phyloP scores from a whole-genome alignment of 2,113 vertebrate species.

The Callopanchax toddi region DNA sequence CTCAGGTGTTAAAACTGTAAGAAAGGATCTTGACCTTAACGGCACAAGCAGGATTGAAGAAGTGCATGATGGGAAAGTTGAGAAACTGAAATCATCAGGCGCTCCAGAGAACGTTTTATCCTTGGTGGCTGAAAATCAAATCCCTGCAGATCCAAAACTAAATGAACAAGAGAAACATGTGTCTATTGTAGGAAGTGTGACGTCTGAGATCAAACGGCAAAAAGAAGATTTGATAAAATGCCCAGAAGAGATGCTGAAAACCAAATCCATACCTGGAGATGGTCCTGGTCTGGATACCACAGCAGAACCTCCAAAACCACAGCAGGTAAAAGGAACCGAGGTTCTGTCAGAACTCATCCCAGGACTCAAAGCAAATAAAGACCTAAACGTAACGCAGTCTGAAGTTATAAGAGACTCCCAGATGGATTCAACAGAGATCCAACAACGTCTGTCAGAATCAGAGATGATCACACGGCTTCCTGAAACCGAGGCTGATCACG shows the following conservation, averaged over 20 bases:
- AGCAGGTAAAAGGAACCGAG: not conserved
- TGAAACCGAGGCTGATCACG: slow-evolving; percentile 7
- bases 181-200: not conserved
- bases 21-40: not conserved
- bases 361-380: not conserved
- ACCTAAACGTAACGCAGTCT: not conserved
- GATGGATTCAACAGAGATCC: slow-evolving; percentile 1
- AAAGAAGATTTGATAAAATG: not conserved
- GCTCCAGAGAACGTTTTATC: not conserved
- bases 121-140: slow-evolving; percentile 1
- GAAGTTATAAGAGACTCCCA: slow-evolving; percentile 4
- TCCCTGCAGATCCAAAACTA: not conserved
- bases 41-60: not conserved
- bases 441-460: not conserved
- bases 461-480: not conserved
- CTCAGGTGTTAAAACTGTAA: slow-evolving; percentile 5
- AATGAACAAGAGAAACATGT: slow-evolving; percentile 28
- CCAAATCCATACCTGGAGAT: slow-evolving; percentile 9
- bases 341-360: not conserved
- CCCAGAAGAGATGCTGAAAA: not conserved
- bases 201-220: slow-evolving; percentile 1
- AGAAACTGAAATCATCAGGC: not conserved
- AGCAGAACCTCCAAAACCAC: slow-evolving; percentile 2
- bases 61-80: slow-evolving; percentile 3
- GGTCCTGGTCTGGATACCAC: not conserved